Base-by-base conservation (phyloP, 2,888 invertebrate genomes). In the Epinotia demarniana region DNA sequence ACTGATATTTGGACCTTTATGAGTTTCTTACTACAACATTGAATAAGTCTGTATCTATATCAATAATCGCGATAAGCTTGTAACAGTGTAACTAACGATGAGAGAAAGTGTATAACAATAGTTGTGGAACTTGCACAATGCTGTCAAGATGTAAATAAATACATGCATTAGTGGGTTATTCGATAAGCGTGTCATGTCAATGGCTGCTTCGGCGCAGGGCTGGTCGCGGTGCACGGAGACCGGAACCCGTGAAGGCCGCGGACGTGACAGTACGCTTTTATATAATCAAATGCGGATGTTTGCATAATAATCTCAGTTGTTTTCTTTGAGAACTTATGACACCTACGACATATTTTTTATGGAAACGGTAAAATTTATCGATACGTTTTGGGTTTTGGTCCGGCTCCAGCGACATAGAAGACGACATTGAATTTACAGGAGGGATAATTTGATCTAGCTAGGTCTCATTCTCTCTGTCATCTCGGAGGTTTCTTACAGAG, bases 1-100 rank as follows among this genome's bases (percentile, higher is more conserved):
- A 88, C 85, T 69, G 69, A 86, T 78, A 84, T 82, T 84, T 12
- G 88, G 91, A 92, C 92, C 92, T 92, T 92, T 91, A 89, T 85
- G 85, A 86, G 79, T 80, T 77, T 77, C 18, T n/a, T 55, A 69
- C 55, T 60, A 60, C 70, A 75, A 70, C 60, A 60, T 55, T 43
- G 13, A 55, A 43, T n/a, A 68, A 58, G 16, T 33, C 18, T 18
- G 1, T 55, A 68, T 58, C 19, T 16, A 43, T 23, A 68, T 68
- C 68, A 19, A 43, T 58, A 43, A 23, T 39, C 39, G 18, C 13
- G 58, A 69, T 58, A 58, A 23, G 43, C 9, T 19, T 3, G 6
- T 46, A 12, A 6, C 43, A 69, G 49, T 69, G 58, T 66, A 66
- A 27, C 16, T 57, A 39, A 23, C 11, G 58, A 58, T 68, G 43